Evolutionary conservation across 2,888 invertebrate species (phyloP).

Genomic region (Stictocephala bisonia): DNA sequence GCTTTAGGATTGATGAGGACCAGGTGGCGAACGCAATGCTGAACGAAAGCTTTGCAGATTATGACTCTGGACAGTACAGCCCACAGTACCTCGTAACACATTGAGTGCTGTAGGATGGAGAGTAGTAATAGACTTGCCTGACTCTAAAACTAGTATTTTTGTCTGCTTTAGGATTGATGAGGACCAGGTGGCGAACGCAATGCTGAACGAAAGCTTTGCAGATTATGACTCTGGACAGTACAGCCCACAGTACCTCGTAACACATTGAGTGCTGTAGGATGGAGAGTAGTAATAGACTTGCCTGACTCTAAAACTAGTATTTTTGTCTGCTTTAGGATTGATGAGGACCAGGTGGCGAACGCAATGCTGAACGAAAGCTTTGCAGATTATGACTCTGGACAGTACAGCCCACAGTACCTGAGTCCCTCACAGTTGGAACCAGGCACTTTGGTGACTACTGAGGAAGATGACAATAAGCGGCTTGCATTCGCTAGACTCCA

Average conservation of each 20-base stretch:
- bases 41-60: conserved; percentile 73
- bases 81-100: conserved; percentile 83
- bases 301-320: too few relatives aligned
- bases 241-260: conserved; percentile 83
- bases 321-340: too few relatives aligned
- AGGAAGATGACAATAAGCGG: conserved; percentile 80
- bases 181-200: conserved; percentile 67
- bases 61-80: conserved; percentile 86
- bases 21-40: conserved; percentile 68
- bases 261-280: too few relatives aligned
- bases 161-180: conserved; percentile 63
- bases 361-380: conserved; percentile 70
- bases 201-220: conserved; percentile 70
- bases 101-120: too few relatives aligned
- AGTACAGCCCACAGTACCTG: conserved; percentile 85
- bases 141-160: too few relatives aligned
- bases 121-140: too few relatives aligned
- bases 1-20: conserved; percentile 63
- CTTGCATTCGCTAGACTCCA: conserved; percentile 79
- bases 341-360: conserved; percentile 66
- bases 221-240: conserved; percentile 87
- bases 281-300: too few relatives aligned
- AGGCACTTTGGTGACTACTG: conserved; percentile 80
- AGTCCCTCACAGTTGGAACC: conserved; percentile 73
- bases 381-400: conserved; percentile 80